A percentile compares a stretch with the other conserved stretches of the same genome.
Conservation (phyloP, 53 echinoderm and acorn worm genomes). For the Glandiceps talaboti region DNA sequence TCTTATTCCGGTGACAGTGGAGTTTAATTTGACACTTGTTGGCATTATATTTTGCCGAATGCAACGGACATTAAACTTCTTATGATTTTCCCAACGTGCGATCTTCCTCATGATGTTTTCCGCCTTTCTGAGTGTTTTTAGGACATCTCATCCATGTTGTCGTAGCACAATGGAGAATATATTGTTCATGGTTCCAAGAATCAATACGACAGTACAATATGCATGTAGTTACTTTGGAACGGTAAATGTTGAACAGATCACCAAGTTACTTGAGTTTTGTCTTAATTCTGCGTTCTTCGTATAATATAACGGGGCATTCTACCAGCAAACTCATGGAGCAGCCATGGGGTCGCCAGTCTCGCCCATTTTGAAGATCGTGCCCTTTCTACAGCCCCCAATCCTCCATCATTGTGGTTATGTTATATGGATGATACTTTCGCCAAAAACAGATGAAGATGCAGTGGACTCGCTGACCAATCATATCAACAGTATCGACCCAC, state of each 20-base stretch:
- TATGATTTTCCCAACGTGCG: background rate
- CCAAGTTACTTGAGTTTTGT: slow-evolving; percentile 25
- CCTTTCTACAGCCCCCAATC: slow-evolving; percentile 15
- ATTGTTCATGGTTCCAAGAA: too few relatives aligned
- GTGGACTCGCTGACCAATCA: slow-evolving; percentile 22
- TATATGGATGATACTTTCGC: slow-evolving; percentile 35
- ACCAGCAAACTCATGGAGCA: slow-evolving; percentile 29
- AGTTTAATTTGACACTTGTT: background rate
- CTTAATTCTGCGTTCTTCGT: slow-evolving; percentile 31
- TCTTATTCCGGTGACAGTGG: background rate
- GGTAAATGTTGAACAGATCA: slow-evolving; percentile 12
- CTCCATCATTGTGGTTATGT: slow-evolving; percentile 16
- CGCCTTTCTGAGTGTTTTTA: background rate
- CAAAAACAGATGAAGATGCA: slow-evolving; percentile 12
- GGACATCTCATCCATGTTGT: background rate
- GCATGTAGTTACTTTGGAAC: too few relatives aligned
- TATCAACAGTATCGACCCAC: slow-evolving; percentile 16
- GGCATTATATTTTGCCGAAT: background rate
- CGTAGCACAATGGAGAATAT: background rate
- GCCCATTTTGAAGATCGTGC: slow-evolving; percentile 26
- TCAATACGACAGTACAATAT: too few relatives aligned
- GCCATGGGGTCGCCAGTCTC: slow-evolving; percentile 41
- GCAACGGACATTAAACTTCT: background rate
- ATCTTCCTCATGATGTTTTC: background rate
- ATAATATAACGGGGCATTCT: slow-evolving; percentile 30